These are phyloP conservation scores for Phenganax stokvisi DNA, from an alignment of 92 coral and sea anemone genomes.

Conservation along the genomic window DNA sequence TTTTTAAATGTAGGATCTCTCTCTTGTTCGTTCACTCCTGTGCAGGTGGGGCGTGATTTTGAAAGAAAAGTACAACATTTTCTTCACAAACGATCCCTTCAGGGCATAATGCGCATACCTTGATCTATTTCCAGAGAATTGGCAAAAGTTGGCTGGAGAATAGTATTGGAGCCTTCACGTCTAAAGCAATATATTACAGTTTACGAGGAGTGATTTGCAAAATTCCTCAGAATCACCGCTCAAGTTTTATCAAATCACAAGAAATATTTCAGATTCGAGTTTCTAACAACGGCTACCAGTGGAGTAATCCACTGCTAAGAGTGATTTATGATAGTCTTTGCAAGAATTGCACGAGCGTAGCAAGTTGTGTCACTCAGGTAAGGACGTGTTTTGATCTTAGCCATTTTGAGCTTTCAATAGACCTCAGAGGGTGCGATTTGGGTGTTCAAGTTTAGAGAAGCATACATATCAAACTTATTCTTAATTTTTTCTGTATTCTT, in stretches of 20 bases:
- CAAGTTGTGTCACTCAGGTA: slow-evolving; percentile 69
- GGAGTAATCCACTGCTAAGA: slow-evolving; percentile 68
- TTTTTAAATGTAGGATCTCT: slow-evolving; percentile 60
- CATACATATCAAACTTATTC: no score
- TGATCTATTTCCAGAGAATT: slow-evolving; percentile 40
- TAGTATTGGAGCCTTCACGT: slow-evolving; percentile 25
- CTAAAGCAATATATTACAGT: slow-evolving; percentile 71
- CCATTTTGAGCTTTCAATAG: neutral
- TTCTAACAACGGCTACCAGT: slow-evolving; percentile 71
- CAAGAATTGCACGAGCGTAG: slow-evolving; percentile 51
- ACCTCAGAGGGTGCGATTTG: no score
- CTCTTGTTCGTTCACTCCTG: slow-evolving; percentile 62
- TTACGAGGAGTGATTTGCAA: slow-evolving; percentile 75
- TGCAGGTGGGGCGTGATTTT: slow-evolving; percentile 47
- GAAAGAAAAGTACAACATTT: no score
- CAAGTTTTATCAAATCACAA: slow-evolving; percentile 31
- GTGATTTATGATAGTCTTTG: slow-evolving; percentile 64
- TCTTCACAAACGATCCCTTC: neutral
- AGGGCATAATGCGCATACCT: neutral
- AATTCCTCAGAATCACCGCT: slow-evolving; percentile 45
- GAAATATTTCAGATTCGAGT: slow-evolving; percentile 65
- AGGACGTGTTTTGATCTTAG: neutral
- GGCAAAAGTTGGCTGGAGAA: slow-evolving; percentile 24
- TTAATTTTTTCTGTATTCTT: no score
- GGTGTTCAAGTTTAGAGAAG: no score